Evolutionary conservation across 2,797 vertebrate genomes (phyloP).

Genomic region (Fratercula arctica): DNA sequence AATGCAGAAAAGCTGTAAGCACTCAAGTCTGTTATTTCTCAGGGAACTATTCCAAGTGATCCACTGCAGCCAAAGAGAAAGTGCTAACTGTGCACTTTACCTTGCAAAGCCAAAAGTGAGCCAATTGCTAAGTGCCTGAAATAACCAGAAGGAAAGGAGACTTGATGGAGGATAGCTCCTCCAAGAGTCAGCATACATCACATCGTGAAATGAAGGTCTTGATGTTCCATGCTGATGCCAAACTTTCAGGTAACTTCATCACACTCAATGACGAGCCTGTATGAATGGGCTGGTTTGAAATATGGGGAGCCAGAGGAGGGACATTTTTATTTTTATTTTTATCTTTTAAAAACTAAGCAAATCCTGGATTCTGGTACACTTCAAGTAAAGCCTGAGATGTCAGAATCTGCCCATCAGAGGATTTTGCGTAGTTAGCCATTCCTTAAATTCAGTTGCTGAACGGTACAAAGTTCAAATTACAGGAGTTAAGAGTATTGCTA

Average conservation of each 20-base stretch:
- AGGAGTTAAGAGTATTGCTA: neutral
- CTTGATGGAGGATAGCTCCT: neutral
- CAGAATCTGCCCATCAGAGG: neutral
- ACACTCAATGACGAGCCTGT: rapidly evolving
- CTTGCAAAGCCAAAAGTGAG: neutral
- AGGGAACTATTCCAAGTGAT: neutral
- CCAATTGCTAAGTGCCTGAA: neutral
- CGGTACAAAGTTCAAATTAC: rapidly evolving
- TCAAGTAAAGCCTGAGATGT: neutral
- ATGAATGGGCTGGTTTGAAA: neutral
- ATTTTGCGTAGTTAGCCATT: neutral
- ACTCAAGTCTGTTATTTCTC: neutral
- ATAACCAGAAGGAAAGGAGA: neutral
- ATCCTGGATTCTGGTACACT: rapidly evolving
- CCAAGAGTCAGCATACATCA: rapidly evolving
- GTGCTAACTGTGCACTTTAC: neutral
- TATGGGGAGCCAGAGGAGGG: neutral
- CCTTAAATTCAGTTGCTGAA: neutral
- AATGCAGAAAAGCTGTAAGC: neutral
- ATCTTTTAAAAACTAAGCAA: neutral
- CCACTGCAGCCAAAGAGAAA: neutral
- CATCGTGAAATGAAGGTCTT: neutral
- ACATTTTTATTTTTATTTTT: neutral
- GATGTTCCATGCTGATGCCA: rapidly evolving
- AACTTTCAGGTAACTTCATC: neutral